Evolutionary conservation across 92 coral and sea anemone species (phyloP).

Genomic region (Meandrina meandrites): DNA sequence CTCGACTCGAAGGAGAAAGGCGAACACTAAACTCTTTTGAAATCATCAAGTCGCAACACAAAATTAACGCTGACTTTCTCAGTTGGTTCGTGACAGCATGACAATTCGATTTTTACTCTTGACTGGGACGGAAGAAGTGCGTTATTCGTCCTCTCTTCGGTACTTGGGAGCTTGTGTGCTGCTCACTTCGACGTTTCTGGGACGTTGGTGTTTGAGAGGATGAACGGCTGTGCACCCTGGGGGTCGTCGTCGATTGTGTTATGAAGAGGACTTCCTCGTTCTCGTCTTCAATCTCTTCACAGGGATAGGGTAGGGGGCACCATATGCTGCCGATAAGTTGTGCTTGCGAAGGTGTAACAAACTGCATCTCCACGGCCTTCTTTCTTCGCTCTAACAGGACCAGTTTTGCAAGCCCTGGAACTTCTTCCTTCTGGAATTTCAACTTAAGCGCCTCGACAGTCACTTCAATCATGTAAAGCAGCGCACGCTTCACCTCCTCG

Average conservation of each 20-base stretch:
- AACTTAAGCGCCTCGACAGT: too few relatives aligned
- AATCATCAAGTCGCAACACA: too few relatives aligned
- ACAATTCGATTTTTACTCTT: too few relatives aligned
- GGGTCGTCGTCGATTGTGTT: not conserved
- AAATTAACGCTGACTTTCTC: too few relatives aligned
- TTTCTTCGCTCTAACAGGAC: too few relatives aligned
- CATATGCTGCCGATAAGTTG: not conserved
- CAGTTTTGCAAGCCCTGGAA: too few relatives aligned
- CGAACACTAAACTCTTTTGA: too few relatives aligned
- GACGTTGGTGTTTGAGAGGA: not conserved
- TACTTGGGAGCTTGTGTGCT: not conserved
- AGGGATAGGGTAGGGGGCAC: not conserved
- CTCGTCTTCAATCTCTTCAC: not conserved
- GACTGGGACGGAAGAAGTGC: not conserved
- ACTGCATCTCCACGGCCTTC: constrained; percentile 2
- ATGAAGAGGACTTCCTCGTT: not conserved
- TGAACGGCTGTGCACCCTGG: not conserved
- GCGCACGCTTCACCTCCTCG: too few relatives aligned
- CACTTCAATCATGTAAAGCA: too few relatives aligned
- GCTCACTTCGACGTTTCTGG: not conserved
- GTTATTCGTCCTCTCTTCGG: constrained; percentile 2
- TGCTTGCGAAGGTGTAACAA: not conserved
- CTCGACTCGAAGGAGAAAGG: too few relatives aligned
- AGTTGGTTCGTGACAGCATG: too few relatives aligned
- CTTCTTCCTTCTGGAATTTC: too few relatives aligned